Evolutionary conservation across 2,888 invertebrate genomes (phyloP), one percentile per base, ranked within the genome.

Genomic region (Digitonthophagus gazella): DNA sequence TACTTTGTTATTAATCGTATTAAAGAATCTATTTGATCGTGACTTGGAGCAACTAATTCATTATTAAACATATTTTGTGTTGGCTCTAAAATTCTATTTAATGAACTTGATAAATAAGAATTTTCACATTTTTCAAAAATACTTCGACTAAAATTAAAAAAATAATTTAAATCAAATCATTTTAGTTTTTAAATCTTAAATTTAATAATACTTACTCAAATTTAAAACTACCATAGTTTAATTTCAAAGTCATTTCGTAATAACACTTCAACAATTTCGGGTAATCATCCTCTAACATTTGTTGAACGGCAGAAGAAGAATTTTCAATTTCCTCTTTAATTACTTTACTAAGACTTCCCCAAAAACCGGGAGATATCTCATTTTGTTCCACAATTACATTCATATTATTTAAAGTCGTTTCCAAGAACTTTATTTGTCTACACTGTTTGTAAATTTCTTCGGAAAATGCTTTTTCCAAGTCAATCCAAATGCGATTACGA

Each of bases 231-330:
- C 86, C 86, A 73, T 84, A 86, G 79, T 90, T 90, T 1, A 94
- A 83, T 74, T 89, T 87, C 69, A 89, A 88, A 72, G 90, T 88
- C 75, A 94, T 85, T 78, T 94, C 94, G 79, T 90, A 88, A 80
- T 91, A 93, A 74, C 91, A 87, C 77, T 93, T 90, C n/a, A 96
- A 83, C 55, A 96, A 85, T 81, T 91, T 93, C 3, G 95, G 95
- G 81, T 91, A 96, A 80, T 96, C 95, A 68, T 92, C 92, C 83
- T 96, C 95, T 68, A 96, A 86, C 68, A 93, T 91, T 81, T 95
- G 94, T 77, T 91, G 92, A 58, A 95, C 87, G 69, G 85, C 84
- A 0, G 83, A 74, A 0, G 86, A 83, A 66, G 86, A 84, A 75
- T 85, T 86, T 61, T 85, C 85, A 19, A 88, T 81, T 78, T 88